Conservation (phyloP, 2,888 invertebrate species). For the Scaeva pyrastri region DNA sequence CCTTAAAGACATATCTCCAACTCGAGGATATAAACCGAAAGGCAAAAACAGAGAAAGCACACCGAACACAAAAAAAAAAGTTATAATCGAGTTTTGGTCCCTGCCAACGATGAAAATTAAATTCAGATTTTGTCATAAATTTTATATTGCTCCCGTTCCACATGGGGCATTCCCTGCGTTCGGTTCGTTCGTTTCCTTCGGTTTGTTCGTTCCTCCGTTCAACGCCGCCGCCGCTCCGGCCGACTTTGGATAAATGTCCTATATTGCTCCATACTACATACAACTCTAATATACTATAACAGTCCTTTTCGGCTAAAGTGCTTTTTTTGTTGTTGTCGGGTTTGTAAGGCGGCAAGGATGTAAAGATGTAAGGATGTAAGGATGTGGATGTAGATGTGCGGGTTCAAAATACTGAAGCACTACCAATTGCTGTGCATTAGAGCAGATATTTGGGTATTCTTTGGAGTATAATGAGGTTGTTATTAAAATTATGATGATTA, state of each 20-base stretch:
- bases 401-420: constrained; percentile 32
- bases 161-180: constrained; percentile 4
- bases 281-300: constrained; percentile 10
- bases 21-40: constrained; percentile 37
- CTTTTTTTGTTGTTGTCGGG: neutral
- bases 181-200: too few species aligned
- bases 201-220: neutral
- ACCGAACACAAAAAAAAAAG: constrained; percentile 38
- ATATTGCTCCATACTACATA: constrained; percentile 5
- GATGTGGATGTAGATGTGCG: too few species aligned
- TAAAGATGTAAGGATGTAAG: too few species aligned
- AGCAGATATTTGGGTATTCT: constrained; percentile 45
- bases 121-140: constrained; percentile 73
- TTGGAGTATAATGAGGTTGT: constrained; percentile 49
- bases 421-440: constrained; percentile 59
- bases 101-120: constrained; percentile 70
- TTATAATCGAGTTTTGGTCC: constrained; percentile 72
- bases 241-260: constrained; percentile 33
- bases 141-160: constrained; percentile 63
- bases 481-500: constrained; percentile 62
- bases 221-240: neutral
- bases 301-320: constrained; percentile 33
- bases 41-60: constrained; percentile 41
- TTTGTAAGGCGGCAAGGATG: neutral
- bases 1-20: constrained; percentile 50